These are phyloP conservation scores for Oithona nana DNA, from an alignment of 2,888 invertebrate genomes.

Conservation along the genomic window DNA sequence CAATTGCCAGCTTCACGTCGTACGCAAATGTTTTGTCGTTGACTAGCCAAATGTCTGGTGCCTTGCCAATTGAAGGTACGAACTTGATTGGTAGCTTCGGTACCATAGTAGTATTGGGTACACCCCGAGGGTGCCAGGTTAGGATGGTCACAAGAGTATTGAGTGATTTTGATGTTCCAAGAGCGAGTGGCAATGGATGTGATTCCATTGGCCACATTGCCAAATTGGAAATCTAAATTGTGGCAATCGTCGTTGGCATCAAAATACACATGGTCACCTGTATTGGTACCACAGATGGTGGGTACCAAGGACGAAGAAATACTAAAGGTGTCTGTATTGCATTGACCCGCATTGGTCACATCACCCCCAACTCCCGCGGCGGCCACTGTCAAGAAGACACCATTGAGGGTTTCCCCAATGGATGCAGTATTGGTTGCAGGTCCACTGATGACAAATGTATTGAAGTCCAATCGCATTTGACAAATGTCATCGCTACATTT, in stretches of 20 bases:
- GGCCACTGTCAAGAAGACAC: not conserved
- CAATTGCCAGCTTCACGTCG: not conserved
- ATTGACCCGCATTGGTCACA: not conserved
- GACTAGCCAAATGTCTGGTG: slow-evolving; percentile 7
- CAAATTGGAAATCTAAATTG: slow-evolving; percentile 2
- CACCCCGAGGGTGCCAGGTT: slow-evolving; percentile 10
- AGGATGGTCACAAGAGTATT: not conserved
- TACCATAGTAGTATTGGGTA: slow-evolving; percentile 10
- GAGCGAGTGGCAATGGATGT: not conserved
- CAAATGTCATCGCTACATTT: not conserved
- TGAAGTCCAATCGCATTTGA: not conserved
- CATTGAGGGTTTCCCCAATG: not conserved
- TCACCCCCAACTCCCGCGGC: not conserved
- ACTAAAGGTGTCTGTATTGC: not conserved
- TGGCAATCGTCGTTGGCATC: slow-evolving; percentile 5
- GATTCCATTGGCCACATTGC: not conserved
- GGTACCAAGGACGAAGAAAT: not conserved
- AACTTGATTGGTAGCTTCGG: not conserved
- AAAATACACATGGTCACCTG: slow-evolving; percentile 7
- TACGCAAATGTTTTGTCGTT: slow-evolving; percentile 10
- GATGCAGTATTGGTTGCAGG: not conserved
- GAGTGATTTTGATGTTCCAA: slow-evolving; percentile 11
- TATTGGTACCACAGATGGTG: slow-evolving; percentile 7
- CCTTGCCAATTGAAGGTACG: slow-evolving; percentile 10
- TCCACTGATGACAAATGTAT: not conserved